phyloP scores from a whole-genome alignment of 2,888 invertebrate species.

The Pantelozetes paolii region DNA sequence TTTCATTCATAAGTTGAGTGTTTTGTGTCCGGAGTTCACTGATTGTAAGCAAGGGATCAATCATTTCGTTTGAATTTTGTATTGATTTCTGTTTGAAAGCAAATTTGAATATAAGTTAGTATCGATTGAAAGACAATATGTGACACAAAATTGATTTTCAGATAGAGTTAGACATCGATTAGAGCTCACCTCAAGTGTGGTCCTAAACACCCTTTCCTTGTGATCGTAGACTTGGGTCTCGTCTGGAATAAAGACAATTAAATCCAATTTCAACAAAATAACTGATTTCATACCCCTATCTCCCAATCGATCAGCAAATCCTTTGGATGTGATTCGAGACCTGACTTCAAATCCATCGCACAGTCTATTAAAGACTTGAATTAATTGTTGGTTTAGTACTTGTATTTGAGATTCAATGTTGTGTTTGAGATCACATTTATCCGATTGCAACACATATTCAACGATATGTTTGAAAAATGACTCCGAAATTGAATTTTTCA shows the following conservation, averaged over 20 bases:
- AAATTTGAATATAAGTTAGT: neutral
- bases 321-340: constrained; percentile 21
- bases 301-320: neutral
- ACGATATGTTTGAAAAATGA: neutral
- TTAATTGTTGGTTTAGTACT: constrained; percentile 28
- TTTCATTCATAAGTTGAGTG: constrained; percentile 66
- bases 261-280: neutral
- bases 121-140: neutral
- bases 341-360: constrained; percentile 12
- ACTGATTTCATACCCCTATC: neutral
- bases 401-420: constrained; percentile 13
- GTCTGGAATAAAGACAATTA: neutral
- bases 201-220: neutral
- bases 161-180: constrained; percentile 7
- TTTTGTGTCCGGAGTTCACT: constrained; percentile 81
- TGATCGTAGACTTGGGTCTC: neutral
- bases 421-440: neutral
- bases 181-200: neutral
- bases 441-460: neutral
- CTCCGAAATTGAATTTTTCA: constrained; percentile 20
- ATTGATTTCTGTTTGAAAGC: neutral
- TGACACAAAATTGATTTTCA: constrained; percentile 10
- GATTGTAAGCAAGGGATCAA: constrained; percentile 62
- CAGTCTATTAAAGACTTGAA: constrained; percentile 5
- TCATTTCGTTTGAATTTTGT: constrained; percentile 1